These are phyloP conservation scores for Ochropleura plecta DNA, from an alignment of 2,888 invertebrate genomes.

Conservation along the genomic window DNA sequence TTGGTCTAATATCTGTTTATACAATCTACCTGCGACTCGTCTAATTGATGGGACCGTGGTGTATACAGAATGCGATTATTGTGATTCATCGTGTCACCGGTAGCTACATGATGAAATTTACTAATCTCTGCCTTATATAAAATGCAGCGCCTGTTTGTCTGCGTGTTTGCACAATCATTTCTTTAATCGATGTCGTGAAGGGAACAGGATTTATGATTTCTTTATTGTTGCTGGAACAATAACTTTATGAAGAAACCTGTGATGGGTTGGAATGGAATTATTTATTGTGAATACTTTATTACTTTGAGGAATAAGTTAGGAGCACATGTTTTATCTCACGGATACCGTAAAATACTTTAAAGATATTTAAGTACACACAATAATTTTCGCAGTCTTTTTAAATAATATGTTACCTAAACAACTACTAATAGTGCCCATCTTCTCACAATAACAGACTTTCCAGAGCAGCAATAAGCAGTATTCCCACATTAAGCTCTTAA, in stretches of 20 bases:
- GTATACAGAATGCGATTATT: constrained; percentile 69
- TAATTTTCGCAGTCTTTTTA: too few relatives aligned
- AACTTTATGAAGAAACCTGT: constrained; percentile 45
- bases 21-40: constrained; percentile 71
- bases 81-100: constrained; percentile 69
- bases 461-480: constrained; percentile 17
- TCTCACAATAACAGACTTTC: constrained; percentile 42
- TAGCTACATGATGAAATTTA: constrained; percentile 65
- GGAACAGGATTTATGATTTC: constrained; percentile 65
- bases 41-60: constrained; percentile 76
- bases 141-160: constrained; percentile 64
- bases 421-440: background rate
- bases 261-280: constrained; percentile 50
- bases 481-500: constrained; percentile 38
- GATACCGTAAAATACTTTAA: background rate
- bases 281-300: constrained; percentile 40
- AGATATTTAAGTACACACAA: too few relatives aligned
- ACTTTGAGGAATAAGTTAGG: constrained; percentile 11
- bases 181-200: constrained; percentile 67
- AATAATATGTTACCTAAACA: too few relatives aligned
- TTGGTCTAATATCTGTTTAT: constrained; percentile 74
- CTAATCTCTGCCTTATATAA: constrained; percentile 65
- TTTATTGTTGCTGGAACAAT: constrained; percentile 58
- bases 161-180: constrained; percentile 66
- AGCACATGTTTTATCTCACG: constrained; percentile 15